Evolutionary conservation across 2,888 invertebrate genomes (phyloP).

Genomic region (Chesias legatella): DNA sequence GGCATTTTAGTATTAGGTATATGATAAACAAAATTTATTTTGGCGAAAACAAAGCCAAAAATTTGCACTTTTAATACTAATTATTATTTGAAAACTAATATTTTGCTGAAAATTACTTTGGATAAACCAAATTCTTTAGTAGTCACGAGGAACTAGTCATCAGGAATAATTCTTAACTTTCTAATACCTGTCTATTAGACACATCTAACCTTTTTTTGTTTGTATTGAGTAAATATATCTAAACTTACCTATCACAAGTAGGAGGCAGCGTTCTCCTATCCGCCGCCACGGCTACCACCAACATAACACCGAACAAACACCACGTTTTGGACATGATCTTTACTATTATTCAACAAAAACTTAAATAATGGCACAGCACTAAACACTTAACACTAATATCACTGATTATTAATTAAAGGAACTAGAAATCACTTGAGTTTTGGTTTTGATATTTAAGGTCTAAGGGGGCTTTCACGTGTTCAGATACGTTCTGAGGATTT

Average conservation of each 20-base stretch:
- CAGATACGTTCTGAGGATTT: slow-evolving; percentile 59
- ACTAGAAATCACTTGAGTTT: slow-evolving; percentile 38
- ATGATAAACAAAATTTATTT: too few species aligned
- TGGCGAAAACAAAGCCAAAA: too few species aligned
- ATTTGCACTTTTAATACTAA: too few species aligned
- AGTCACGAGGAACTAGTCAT: too few species aligned
- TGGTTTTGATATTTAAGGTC: slow-evolving; percentile 28
- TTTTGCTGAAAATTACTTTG: too few species aligned
- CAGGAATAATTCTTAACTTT: too few species aligned
- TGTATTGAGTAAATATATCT: slow-evolving; percentile 3
- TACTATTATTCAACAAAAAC: slow-evolving; percentile 27
- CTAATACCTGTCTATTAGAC: too few species aligned
- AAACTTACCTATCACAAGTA: slow-evolving; percentile 77
- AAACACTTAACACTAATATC: slow-evolving; percentile 61
- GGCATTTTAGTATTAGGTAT: too few species aligned
- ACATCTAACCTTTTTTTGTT: too few species aligned
- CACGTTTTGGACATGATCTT: slow-evolving; percentile 50
- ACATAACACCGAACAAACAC: slow-evolving; percentile 46
- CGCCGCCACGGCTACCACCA: slow-evolving; percentile 50
- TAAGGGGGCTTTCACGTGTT: slow-evolving; percentile 56
- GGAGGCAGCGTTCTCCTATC: slow-evolving; percentile 71
- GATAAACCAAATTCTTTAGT: too few species aligned
- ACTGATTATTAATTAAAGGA: slow-evolving; percentile 55
- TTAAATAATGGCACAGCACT: slow-evolving; percentile 54
- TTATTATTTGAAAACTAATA: too few species aligned